phyloP scores from a whole-genome alignment of 2,888 invertebrate species.

The Sminthurinus aureus region DNA sequence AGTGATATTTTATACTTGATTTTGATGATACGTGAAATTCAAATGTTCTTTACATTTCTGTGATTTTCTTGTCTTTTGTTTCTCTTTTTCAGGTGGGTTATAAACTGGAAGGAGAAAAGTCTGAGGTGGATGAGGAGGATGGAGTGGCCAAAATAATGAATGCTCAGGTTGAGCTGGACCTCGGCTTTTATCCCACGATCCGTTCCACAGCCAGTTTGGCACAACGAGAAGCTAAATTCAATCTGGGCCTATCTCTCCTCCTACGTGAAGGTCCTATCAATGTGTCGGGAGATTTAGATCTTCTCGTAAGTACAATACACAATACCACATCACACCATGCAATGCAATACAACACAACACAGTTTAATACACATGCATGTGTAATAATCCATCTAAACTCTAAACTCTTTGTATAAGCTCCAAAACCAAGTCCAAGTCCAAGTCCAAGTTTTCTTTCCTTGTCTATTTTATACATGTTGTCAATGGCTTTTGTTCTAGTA shows the following conservation, averaged over 20 bases:
- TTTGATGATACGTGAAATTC: background rate
- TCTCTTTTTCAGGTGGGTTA: constrained; percentile 50
- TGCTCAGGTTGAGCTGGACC: constrained; percentile 67
- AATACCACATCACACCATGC: no score
- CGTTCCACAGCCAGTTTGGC: constrained; percentile 68
- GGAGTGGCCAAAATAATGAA: constrained; percentile 45
- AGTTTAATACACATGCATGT: no score
- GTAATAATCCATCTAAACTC: constrained; percentile 12
- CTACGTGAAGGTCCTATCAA: constrained; percentile 60
- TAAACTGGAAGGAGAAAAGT: constrained; percentile 55
- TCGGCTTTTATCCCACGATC: constrained; percentile 69
- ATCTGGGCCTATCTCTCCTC: constrained; percentile 55
- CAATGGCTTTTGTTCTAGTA: background rate
- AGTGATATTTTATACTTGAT: background rate
- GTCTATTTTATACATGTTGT: constrained; percentile 19
- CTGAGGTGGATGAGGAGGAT: constrained; percentile 56
- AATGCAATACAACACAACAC: no score
- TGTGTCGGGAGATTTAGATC: constrained; percentile 54
- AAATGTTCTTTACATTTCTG: background rate
- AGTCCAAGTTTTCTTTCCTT: constrained; percentile 12
- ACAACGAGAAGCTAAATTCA: constrained; percentile 63
- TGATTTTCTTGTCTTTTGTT: background rate
- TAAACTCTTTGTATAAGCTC: constrained; percentile 32
- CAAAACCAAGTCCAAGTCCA: no score
- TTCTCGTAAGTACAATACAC: constrained; percentile 52